Evolutionary conservation across 2,797 vertebrate genomes (phyloP).

Genomic region (Benthosema pterotum): DNA sequence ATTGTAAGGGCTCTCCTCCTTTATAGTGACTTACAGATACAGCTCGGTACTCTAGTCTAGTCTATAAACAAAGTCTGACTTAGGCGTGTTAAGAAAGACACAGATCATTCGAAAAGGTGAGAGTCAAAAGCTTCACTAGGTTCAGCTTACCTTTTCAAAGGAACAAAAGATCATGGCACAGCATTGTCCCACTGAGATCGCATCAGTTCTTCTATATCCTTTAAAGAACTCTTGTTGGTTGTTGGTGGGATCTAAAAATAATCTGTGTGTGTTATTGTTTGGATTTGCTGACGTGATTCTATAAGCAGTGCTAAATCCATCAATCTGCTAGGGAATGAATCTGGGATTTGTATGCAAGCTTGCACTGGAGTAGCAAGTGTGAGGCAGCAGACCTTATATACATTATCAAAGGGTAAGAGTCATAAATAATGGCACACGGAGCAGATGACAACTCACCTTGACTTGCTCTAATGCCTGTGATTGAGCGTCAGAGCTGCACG

Average conservation of each 20-base stretch:
- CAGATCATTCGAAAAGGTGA: neutral
- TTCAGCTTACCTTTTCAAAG: conserved; percentile 7
- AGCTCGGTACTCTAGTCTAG: neutral
- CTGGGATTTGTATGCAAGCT: conserved; percentile 26
- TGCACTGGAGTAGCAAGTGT: conserved; percentile 19
- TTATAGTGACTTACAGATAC: neutral
- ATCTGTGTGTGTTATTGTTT: conserved; percentile 27
- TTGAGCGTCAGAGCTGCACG: conserved; percentile 18
- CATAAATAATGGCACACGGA: conserved; percentile 48
- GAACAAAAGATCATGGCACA: conserved; percentile 9
- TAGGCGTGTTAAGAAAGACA: neutral
- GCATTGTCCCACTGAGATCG: conserved; percentile 20
- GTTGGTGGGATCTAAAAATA: conserved; percentile 34
- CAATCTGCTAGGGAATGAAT: conserved; percentile 29
- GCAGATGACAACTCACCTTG: conserved; percentile 49
- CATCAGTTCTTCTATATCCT: conserved; percentile 33
- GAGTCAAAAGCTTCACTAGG: neutral
- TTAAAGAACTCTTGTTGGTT: conserved; percentile 30
- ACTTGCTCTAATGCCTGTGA: conserved; percentile 40
- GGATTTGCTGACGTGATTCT: conserved; percentile 19
- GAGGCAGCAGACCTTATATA: conserved; percentile 30
- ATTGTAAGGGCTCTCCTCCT: conserved; percentile 23
- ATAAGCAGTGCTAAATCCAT: conserved; percentile 24
- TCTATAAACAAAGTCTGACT: conserved; percentile 5
- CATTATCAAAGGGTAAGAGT: conserved; percentile 35